Base-by-base conservation (phyloP, 2,113 vertebrate species). In the Nesospiza acunhae region DNA sequence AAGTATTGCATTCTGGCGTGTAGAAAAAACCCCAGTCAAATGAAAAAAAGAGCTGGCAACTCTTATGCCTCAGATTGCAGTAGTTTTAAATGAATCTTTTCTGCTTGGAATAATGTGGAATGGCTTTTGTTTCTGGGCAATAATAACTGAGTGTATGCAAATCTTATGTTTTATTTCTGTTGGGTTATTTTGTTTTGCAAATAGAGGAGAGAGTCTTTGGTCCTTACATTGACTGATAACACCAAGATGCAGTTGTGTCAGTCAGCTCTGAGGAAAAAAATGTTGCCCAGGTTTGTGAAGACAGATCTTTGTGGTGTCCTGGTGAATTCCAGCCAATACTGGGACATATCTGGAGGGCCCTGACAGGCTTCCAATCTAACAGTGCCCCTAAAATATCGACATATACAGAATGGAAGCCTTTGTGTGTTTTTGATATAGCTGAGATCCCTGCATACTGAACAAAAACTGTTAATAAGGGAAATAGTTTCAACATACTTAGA, bases 371-470 rank as follows among this genome's bases (percentile, higher is more conserved):
- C 68, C 60, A 27, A 27, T 76, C 72, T 52, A 94, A 69, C 53
- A 84, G 11, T 37, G 79, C 84, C 62, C 92, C 85, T 91, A 81
- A 85, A 93, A 94, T 79, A 91, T 39, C 6, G 27, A 66, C 4
- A 1, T 37, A 22, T 17, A 56, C 52, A 75, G 63, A 62, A 86
- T 0, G 5, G 68, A 89, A 92, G 31, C 35, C 75, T 91, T 37
- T 59, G 35, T 47, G 19, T 15, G 52, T 87, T 93, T 90, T 86
- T 94, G 58, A 60, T 87, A 1, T 55, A 80, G 30, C 66, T 76
- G 96, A 96, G 76, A 74, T 95, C 74, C 67, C 70, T 94, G 91
- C 64, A 35, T 72, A 7, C 63, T 87, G 49, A 80, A 90, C 39
- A 59, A 70, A 60, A 91, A 75, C 49, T 62, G 60, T 17, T 93